phyloP scores from a whole-genome alignment of 2,888 invertebrate genomes.

The Polietes domitor region DNA sequence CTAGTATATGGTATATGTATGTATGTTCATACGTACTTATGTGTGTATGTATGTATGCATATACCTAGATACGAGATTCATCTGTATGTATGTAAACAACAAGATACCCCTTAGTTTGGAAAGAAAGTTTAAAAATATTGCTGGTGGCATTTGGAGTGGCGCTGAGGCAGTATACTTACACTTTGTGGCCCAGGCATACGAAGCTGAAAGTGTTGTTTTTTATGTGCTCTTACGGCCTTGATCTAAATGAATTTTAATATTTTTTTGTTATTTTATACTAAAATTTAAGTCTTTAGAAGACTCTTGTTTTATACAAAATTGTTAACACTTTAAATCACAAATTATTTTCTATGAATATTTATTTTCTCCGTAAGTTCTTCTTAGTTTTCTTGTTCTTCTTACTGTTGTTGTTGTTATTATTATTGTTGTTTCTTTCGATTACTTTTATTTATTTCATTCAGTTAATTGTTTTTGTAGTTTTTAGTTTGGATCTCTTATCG shows the following conservation, averaged over 20 bases:
- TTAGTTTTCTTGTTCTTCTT: no score
- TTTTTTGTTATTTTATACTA: slow-evolving; percentile 30
- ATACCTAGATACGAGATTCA: neutral
- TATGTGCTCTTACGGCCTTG: slow-evolving; percentile 54
- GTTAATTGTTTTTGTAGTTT: slow-evolving; percentile 40
- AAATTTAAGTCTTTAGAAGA: slow-evolving; percentile 54
- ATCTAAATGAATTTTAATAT: slow-evolving; percentile 46
- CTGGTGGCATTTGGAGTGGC: neutral
- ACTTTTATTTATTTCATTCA: slow-evolving; percentile 16
- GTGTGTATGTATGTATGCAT: neutral
- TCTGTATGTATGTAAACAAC: neutral
- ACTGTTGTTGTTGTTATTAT: no score
- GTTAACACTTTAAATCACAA: slow-evolving; percentile 59
- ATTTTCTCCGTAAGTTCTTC: slow-evolving; percentile 3
- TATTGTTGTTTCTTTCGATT: no score
- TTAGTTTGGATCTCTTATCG: slow-evolving; percentile 56
- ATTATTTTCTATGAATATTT: slow-evolving; percentile 41
- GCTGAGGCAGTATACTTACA: slow-evolving; percentile 33
- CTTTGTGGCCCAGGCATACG: slow-evolving; percentile 66
- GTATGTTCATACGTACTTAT: neutral
- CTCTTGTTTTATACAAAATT: slow-evolving; percentile 36
- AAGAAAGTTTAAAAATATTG: slow-evolving; percentile 9
- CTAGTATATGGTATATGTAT: neutral
- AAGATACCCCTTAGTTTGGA: slow-evolving; percentile 3
- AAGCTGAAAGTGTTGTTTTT: slow-evolving; percentile 49